Evolutionary conservation across 1,140 invertebrate species (phyloP).

Genomic region (Helicoverpa zea): DNA sequence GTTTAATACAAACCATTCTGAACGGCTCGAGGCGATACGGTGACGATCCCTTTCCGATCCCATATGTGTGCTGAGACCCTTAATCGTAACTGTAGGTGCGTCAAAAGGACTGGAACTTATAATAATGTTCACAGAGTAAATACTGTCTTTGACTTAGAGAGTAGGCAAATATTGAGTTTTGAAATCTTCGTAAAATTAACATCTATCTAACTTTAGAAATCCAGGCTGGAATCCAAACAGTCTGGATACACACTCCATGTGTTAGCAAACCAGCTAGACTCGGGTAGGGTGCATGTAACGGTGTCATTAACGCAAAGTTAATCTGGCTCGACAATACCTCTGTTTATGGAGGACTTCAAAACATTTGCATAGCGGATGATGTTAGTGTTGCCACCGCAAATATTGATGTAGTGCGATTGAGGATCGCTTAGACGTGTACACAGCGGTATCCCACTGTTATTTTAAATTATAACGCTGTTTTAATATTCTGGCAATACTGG

Average conservation of each 20-base stretch:
- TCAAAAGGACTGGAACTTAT: too few relatives aligned
- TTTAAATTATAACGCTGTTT: neutral
- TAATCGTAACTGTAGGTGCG: too few relatives aligned
- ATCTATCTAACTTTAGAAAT: slow-evolving; percentile 14
- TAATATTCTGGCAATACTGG: neutral
- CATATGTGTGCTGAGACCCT: too few relatives aligned
- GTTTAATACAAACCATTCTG: too few relatives aligned
- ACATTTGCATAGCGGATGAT: slow-evolving; percentile 62
- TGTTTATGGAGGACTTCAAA: slow-evolving; percentile 61
- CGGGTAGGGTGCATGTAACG: slow-evolving; percentile 47
- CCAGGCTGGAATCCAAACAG: slow-evolving; percentile 34
- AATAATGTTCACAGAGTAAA: too few relatives aligned
- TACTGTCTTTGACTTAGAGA: too few relatives aligned
- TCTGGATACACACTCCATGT: slow-evolving; percentile 27
- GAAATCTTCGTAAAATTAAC: slow-evolving; percentile 10
- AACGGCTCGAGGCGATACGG: too few relatives aligned
- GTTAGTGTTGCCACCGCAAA: slow-evolving; percentile 63
- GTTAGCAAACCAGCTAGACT: slow-evolving; percentile 31
- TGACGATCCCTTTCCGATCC: too few relatives aligned
- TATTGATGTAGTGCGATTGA: slow-evolving; percentile 66
- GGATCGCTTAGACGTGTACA: slow-evolving; percentile 56
- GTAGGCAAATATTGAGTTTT: neutral
- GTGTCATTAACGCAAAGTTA: slow-evolving; percentile 65
- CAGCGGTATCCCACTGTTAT: neutral
- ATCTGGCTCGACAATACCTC: slow-evolving; percentile 60